Conservation (phyloP, 2,888 invertebrate species). For the Formica aserva region DNA sequence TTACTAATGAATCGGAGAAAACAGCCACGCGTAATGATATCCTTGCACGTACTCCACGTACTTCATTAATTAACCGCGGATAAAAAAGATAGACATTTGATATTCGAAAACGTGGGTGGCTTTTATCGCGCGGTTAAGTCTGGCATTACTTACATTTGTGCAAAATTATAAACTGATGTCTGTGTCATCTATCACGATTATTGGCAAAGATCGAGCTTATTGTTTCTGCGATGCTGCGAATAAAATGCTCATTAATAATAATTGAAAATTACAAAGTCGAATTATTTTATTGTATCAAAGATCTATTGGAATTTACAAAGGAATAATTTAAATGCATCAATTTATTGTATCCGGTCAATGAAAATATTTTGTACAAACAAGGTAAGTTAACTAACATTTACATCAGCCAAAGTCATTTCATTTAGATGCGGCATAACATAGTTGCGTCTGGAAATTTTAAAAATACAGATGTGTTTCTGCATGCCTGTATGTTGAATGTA, state of each 20-base stretch:
- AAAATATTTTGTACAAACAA: background rate
- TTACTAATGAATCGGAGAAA: constrained; percentile 65
- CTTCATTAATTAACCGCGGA: constrained; percentile 66
- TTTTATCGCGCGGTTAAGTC: constrained; percentile 61
- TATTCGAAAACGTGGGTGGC: constrained; percentile 62
- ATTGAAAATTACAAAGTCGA: no score
- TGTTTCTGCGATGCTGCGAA: constrained; percentile 12
- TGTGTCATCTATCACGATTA: constrained; percentile 36
- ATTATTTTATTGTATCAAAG: background rate
- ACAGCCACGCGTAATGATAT: constrained; percentile 21
- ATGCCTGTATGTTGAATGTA: background rate
- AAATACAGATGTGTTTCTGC: background rate
- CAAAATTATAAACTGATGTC: constrained; percentile 50
- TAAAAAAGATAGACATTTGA: constrained; percentile 66
- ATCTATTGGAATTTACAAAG: background rate
- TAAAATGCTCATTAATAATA: background rate
- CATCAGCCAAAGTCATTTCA: background rate
- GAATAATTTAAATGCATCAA: background rate
- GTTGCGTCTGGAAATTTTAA: background rate
- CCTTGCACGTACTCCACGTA: constrained; percentile 33
- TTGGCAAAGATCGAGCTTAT: constrained; percentile 46
- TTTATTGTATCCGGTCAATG: background rate
- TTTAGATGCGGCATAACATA: background rate
- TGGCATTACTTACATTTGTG: constrained; percentile 51
- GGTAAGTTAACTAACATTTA: background rate